These are phyloP conservation scores for Drosophila subpulchrella DNA, from an alignment of 1,140 invertebrate genomes.

Conservation along the genomic window DNA sequence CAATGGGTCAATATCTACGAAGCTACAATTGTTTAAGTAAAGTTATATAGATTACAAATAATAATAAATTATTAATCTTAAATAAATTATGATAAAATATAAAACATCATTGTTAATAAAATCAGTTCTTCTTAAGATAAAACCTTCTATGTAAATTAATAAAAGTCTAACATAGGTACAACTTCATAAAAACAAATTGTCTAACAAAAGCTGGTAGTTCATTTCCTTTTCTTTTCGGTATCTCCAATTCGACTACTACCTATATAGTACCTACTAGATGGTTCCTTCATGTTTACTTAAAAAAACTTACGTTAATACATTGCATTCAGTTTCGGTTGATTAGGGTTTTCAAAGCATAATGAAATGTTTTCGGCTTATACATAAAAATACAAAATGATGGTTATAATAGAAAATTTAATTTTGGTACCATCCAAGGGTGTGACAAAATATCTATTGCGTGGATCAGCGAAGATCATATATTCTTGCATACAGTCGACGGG, in stretches of 20 bases:
- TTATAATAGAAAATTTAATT: constrained; percentile 1
- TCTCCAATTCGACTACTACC: neutral
- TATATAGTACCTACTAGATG: neutral
- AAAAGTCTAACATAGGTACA: too few relatives aligned
- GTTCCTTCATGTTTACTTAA: neutral
- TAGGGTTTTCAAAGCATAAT: constrained; percentile 14
- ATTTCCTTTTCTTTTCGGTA: too few relatives aligned
- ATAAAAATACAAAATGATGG: constrained; percentile 21
- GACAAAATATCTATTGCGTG: constrained; percentile 20
- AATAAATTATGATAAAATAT: too few relatives aligned
- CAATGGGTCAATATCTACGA: too few relatives aligned
- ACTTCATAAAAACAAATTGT: too few relatives aligned
- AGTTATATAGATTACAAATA: too few relatives aligned
- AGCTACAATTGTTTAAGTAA: too few relatives aligned
- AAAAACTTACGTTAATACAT: constrained; percentile 2
- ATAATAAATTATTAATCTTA: neutral
- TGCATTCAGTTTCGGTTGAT: constrained; percentile 11
- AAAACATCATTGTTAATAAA: too few relatives aligned
- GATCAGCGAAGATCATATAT: constrained; percentile 21
- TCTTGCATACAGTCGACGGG: constrained; percentile 1
- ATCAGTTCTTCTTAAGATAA: neutral
- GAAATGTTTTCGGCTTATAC: neutral
- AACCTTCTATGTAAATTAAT: too few relatives aligned
- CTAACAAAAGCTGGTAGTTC: neutral
- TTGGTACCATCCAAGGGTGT: constrained; percentile 30